Conservation (phyloP, 2,888 invertebrate species). For the Zelleria hepariella region DNA sequence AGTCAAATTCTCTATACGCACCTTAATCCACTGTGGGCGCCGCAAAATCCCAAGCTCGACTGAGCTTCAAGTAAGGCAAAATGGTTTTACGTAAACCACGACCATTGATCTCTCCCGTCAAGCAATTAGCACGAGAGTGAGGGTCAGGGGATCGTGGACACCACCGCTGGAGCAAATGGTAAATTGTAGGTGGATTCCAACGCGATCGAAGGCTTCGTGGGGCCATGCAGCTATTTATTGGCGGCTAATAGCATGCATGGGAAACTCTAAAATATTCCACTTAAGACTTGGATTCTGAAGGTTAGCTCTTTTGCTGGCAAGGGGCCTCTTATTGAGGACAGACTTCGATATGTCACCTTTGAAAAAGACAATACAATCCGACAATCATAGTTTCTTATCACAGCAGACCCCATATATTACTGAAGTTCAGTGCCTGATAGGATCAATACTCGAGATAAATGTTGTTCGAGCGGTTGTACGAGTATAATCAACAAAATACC, state of each 20-base stretch:
- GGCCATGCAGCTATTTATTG: background rate
- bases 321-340: background rate
- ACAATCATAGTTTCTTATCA: too few relatives aligned
- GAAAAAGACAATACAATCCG: too few relatives aligned
- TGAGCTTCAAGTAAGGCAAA: background rate
- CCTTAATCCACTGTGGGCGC: background rate
- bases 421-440: too few relatives aligned
- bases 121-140: background rate
- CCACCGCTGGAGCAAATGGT: background rate
- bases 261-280: background rate
- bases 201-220: background rate
- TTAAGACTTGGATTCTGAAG: background rate
- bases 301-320: background rate
- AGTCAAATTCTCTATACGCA: background rate
- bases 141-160: background rate
- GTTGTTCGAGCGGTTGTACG: too few relatives aligned
- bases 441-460: too few relatives aligned
- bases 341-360: too few relatives aligned
- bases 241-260: conserved; percentile 1
- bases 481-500: too few relatives aligned
- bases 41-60: background rate
- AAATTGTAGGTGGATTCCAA: background rate
- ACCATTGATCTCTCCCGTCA: background rate
- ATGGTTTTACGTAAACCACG: background rate
- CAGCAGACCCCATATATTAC: too few relatives aligned